Percentiles rank a stretch among this genome's conserved stretches.
Conservation (phyloP, 1,140 invertebrate species). For the Zeugodacus cucurbitae region DNA sequence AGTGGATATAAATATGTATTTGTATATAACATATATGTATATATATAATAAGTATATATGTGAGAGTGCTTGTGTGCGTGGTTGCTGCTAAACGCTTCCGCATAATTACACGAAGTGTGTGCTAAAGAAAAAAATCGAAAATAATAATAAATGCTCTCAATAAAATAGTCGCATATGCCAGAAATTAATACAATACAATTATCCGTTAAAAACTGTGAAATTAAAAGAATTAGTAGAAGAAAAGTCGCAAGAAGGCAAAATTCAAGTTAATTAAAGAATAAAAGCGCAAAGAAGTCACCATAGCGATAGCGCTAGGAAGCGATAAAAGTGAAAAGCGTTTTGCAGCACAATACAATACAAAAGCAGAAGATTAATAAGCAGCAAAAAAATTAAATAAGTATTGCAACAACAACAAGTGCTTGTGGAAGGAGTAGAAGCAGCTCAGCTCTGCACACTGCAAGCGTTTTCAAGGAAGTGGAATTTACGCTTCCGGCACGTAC, state of each 20-base stretch:
- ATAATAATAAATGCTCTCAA: background rate
- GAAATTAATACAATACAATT: background rate
- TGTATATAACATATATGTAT: background rate
- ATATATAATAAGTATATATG: background rate
- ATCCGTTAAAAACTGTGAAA: background rate
- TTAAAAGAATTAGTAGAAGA: background rate
- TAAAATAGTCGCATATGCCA: background rate
- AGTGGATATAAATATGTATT: background rate
- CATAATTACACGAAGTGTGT: background rate
- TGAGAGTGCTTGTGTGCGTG: background rate
- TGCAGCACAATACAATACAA: background rate
- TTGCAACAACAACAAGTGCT: background rate
- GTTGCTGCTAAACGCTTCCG: background rate
- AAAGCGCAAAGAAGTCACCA: background rate
- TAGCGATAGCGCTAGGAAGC: background rate
- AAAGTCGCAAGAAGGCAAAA: background rate
- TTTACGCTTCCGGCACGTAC: conserved; percentile 30
- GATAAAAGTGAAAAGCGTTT: background rate
- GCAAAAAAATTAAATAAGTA: background rate
- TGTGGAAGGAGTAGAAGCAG: background rate
- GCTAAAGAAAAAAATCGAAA: background rate
- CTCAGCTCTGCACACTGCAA: background rate
- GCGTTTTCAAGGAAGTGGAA: conserved; percentile 29
- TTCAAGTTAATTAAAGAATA: background rate
- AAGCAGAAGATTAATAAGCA: background rate